Evolutionary conservation across 1,140 invertebrate species (phyloP), one percentile per base, ranked within the genome.

Genomic region (Bombus huntii): DNA sequence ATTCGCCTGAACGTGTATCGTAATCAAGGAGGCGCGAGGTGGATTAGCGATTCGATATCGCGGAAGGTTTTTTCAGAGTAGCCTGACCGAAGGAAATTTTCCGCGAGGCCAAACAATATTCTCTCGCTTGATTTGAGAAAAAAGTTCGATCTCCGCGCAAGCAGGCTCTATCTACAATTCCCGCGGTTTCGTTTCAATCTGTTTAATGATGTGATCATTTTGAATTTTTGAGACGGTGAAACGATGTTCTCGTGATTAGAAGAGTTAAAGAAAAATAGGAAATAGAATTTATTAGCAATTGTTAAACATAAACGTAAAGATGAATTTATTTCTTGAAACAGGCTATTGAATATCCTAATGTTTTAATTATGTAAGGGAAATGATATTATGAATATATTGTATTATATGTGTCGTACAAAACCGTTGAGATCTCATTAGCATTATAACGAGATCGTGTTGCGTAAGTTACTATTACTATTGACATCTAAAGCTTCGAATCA

Each of bases 41-140:
- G 74, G 90, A 91, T 91, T 91, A 91, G 90, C 90, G 85, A 90
- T 90, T 86, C 83, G 89, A 89, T 90, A 85, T 90, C 89, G 89
- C 71, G 83, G 68, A 81, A 90, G 83, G 79, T 86, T 90, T 77
- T 81, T 83, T 62, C 57, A 66, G 65, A 37, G 25, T 59, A 59
- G 72, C 62, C 68, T 80, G 80, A n/a, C 42, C 44, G 53, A 42
- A 79, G 80, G 81, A 77, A 90, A 90, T 90, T 86, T 90, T 90
- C 57, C 89, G 68, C 80, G 66, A 86, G 72, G 83, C 34, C 77
- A 28, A 47, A 65, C 81, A 57, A 84, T 87, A 84, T 70, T 8
- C 59, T 84, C 39, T 59, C 68, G 75, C 47, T 87, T 57, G 81
- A 87, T 87, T 77, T 83, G 81, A 53, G 68, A 86, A 83, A 77